Conservation (phyloP, 2,113 vertebrate species). For the Phalacrocorax aristotelis region DNA sequence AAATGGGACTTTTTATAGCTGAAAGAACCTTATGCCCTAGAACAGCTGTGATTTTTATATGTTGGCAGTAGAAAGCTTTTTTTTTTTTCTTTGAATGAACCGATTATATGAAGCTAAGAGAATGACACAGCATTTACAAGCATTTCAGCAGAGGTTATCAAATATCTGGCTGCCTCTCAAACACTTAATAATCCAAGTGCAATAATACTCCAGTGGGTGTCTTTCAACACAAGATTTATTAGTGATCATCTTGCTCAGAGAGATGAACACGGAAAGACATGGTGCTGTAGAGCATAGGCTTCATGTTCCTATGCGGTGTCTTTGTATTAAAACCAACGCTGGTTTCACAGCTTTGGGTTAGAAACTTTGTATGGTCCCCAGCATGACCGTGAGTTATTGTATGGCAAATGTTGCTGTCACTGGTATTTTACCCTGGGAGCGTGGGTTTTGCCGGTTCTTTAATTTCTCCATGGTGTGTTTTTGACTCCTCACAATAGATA, state of each 20-base stretch:
- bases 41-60: conserved; percentile 25
- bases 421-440: neutral
- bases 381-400: neutral
- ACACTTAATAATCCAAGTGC: neutral
- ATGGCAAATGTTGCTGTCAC: neutral
- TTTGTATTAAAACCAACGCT: neutral
- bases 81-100: neutral
- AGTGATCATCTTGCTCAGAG: neutral
- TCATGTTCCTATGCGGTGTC: neutral
- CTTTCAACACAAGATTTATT: neutral
- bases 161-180: neutral
- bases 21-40: neutral
- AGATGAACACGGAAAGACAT: neutral
- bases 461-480: neutral
- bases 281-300: neutral
- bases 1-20: neutral
- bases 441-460: neutral
- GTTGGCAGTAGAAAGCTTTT: neutral
- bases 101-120: neutral
- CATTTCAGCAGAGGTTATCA: neutral
- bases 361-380: neutral
- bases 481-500: neutral
- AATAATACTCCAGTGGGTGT: neutral
- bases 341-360: neutral
- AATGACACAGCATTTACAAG: neutral